Percentiles rank a stretch among this genome's conserved stretches.
Evolutionary conservation across 2,113 vertebrate genomes (phyloP).

Genomic region (Rhodinocichla rosea): DNA sequence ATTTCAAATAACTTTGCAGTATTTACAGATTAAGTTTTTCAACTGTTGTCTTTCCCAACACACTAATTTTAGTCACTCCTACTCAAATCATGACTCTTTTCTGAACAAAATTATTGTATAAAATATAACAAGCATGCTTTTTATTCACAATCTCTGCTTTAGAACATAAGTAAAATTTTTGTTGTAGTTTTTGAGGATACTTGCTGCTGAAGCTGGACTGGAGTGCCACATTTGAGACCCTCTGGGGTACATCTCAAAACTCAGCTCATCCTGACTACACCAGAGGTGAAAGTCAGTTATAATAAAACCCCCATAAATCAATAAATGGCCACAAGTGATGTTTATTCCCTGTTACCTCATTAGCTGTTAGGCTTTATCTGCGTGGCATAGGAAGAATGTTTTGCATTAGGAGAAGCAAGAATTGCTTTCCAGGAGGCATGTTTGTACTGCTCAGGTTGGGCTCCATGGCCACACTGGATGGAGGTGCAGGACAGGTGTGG

Average conservation of each 20-base stretch:
- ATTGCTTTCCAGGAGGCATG: not conserved
- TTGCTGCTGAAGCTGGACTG: not conserved
- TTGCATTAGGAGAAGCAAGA: not conserved
- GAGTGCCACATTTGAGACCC: fast-evolving
- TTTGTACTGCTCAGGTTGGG: not conserved
- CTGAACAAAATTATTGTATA: not conserved
- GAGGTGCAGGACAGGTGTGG: not conserved
- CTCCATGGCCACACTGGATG: fast-evolving
- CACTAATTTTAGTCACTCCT: not conserved
- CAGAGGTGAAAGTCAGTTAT: not conserved
- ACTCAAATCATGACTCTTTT: not conserved
- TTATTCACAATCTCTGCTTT: not conserved
- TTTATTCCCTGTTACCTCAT: not conserved
- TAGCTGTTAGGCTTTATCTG: not conserved
- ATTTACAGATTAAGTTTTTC: not conserved
- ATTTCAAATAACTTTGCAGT: not conserved
- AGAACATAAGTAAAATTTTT: not conserved
- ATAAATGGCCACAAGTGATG: not conserved
- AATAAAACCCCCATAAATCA: fast-evolving
- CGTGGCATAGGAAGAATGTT: not conserved
- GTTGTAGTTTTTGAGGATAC: not conserved
- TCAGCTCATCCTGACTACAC: not conserved
- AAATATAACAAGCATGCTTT: not conserved
- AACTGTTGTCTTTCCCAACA: not conserved
- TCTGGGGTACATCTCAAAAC: not conserved